Evolutionary conservation across 2,113 vertebrate genomes (phyloP).

Genomic region (Tetrao urogallus): DNA sequence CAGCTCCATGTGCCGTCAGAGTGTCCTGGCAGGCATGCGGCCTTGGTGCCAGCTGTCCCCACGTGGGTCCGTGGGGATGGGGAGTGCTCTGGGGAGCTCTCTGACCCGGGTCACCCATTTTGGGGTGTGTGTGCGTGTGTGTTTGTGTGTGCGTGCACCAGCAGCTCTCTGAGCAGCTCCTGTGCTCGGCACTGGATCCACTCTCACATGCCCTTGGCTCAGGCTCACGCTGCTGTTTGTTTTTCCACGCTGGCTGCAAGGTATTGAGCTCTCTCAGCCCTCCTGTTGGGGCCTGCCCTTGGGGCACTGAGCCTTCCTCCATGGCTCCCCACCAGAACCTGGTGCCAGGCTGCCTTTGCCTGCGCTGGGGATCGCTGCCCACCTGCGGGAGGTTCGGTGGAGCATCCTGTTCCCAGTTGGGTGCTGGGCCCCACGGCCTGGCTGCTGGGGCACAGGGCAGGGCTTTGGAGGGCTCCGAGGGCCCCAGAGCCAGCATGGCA

Average conservation of each 20-base stretch:
- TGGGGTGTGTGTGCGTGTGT: neutral
- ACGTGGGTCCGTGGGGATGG: too few relatives aligned
- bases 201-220: fast-evolving
- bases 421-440: neutral
- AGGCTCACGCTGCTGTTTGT: neutral
- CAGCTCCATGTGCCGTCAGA: neutral
- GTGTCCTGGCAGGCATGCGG: too few relatives aligned
- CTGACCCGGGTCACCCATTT: fast-evolving
- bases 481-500: neutral
- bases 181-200: fast-evolving
- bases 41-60: neutral
- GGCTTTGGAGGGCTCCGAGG: neutral
- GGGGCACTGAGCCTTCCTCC: too few relatives aligned
- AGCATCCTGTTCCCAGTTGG: too few relatives aligned
- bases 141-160: fast-evolving
- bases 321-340: too few relatives aligned
- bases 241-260: neutral
- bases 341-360: too few relatives aligned
- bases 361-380: too few relatives aligned
- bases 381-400: too few relatives aligned
- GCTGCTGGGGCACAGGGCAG: neutral
- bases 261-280: too few relatives aligned
- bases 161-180: fast-evolving
- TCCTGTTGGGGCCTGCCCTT: too few relatives aligned
- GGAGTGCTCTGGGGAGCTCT: neutral